Evolutionary conservation across 2,113 vertebrate genomes (phyloP), one percentile per base, ranked within the genome.

Genomic region (Archilochus colubris): DNA sequence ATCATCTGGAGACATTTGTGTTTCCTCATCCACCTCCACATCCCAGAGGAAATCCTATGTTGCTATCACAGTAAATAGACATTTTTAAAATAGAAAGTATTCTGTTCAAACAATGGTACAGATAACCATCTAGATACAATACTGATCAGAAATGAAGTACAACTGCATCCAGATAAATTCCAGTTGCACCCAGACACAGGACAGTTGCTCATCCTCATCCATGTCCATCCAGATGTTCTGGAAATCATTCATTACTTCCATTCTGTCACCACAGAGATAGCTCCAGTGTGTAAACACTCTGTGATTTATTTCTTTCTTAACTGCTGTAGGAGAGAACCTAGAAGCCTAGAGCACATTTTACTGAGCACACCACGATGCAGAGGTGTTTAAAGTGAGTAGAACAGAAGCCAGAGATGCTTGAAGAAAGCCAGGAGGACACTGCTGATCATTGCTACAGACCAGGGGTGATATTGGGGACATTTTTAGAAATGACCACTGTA

Each of bases 171-270:
- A 90, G 79, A 75, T 54, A 40, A 19, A 21, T 28, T 58, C 17
- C 72, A 67, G 66, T 33, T 40, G 28, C 50, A 81, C 36, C 21
- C 69, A 82, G 59, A 44, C 44, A 44, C 46, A 59, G 73, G 62
- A 31, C 61, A 84, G 77, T 85, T 94, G 68, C 66, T 48, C 44
- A 21, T 74, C 20, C 12, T 67, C 83, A 79, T 64, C 67, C 50
- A 15, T 6, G 7, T 63, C 57, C 70, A 72, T 73, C 54, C 94
- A 96, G 94, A 95, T 94, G 91, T 91, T 73, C 87, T 95, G 94
- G 70, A 94, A 95, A 80, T 62, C 58, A 46, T 67, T 89, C 59
- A n/a, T 74, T 72, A 67, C 68, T 78, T 77, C 74, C 66, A 58
- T 48, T 75, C 53, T 27, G 74, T 84, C 92, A 82, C 92, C 70